Conservation (phyloP, 2,888 invertebrate genomes). For the Patella ulyssiponensis region DNA sequence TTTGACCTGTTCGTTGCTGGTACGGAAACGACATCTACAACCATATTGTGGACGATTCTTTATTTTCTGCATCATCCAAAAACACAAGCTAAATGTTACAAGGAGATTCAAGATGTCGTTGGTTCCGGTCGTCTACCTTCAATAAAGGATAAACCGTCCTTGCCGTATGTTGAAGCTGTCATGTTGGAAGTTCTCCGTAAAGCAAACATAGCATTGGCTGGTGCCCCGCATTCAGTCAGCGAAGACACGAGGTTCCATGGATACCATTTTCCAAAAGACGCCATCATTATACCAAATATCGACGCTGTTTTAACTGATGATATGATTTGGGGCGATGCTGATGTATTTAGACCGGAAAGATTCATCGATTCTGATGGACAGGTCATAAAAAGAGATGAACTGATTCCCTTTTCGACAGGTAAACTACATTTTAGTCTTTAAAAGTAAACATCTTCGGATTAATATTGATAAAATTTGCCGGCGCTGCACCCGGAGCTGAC, state of each 20-base stretch:
- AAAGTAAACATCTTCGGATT: no score
- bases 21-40: constrained; percentile 84
- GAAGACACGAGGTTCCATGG: constrained; percentile 53
- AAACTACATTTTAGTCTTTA: neutral
- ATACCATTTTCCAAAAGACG: constrained; percentile 58
- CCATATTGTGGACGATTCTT: constrained; percentile 87
- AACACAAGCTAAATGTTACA: constrained; percentile 56
- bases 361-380: constrained; percentile 45
- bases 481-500: no score
- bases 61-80: constrained; percentile 85
- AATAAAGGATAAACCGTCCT: constrained; percentile 38
- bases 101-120: constrained; percentile 62
- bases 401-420: constrained; percentile 46
- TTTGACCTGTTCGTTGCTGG: constrained; percentile 56
- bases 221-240: constrained; percentile 44
- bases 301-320: constrained; percentile 50
- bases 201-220: constrained; percentile 50
- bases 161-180: constrained; percentile 57
- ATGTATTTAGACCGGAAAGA: constrained; percentile 53
- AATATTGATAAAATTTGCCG: no score
- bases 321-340: constrained; percentile 46
- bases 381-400: constrained; percentile 30
- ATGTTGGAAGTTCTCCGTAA: constrained; percentile 56
- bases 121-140: constrained; percentile 50
- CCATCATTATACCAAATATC: constrained; percentile 48